Evolutionary conservation across 2,888 invertebrate genomes (phyloP).

Genomic region (Blastobasis adustella): DNA sequence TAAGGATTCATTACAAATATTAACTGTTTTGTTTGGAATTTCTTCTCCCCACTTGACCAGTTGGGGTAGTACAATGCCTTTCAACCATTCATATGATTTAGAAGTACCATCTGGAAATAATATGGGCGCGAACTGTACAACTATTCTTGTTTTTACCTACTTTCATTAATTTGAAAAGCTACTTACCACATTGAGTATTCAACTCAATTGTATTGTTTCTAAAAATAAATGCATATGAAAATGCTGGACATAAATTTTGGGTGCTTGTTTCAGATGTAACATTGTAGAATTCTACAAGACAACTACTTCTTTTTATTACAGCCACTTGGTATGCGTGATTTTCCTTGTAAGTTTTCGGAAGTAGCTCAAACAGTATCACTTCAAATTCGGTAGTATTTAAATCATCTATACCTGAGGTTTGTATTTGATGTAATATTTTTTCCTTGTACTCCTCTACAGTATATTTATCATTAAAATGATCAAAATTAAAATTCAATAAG

Average conservation of each 20-base stretch:
- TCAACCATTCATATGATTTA: conserved; percentile 69
- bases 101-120: conserved; percentile 32
- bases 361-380: conserved; percentile 40
- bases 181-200: conserved; percentile 51
- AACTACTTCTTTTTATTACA: conserved; percentile 48
- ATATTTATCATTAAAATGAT: no score
- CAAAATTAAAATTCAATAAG: no score
- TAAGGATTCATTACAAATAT: conserved; percentile 73
- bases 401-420: conserved; percentile 11
- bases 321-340: conserved; percentile 47
- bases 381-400: conserved; percentile 25
- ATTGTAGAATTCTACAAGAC: conserved; percentile 60
- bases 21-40: conserved; percentile 23
- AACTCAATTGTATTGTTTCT: conserved; percentile 46
- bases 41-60: conserved; percentile 77
- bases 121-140: neutral
- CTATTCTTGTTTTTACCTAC: no score
- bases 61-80: conserved; percentile 72
- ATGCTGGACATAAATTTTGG: conserved; percentile 59
- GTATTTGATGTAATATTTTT: conserved; percentile 17
- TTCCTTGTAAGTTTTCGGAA: conserved; percentile 47
- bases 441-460: conserved; percentile 10
- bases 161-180: neutral
- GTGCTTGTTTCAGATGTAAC: conserved; percentile 42
- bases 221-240: conserved; percentile 62